These are phyloP conservation scores for Syrmaticus mikado DNA, from an alignment of 2,113 vertebrate genomes.

Conservation along the genomic window DNA sequence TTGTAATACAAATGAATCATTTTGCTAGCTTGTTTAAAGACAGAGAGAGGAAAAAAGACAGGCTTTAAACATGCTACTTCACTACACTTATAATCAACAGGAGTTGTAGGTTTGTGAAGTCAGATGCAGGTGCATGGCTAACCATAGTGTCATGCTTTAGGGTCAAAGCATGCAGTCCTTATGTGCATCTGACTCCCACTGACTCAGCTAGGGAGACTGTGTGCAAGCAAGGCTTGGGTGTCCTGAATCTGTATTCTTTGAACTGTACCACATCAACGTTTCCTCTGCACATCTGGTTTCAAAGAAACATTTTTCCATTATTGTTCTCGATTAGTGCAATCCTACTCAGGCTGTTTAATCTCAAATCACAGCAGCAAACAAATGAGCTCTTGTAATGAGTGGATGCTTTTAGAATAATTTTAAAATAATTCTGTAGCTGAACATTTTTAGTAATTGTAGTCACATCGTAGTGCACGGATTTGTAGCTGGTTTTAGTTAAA, in stretches of 20 bases:
- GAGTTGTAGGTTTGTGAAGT: neutral
- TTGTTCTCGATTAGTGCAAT: neutral
- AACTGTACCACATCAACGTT: neutral
- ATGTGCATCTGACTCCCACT: rapidly evolving
- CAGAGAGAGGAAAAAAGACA: neutral
- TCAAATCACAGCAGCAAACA: neutral
- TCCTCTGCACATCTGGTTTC: neutral
- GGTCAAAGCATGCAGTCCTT: neutral
- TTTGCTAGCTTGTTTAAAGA: slow-evolving; percentile 30
- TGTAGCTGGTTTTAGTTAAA: neutral
- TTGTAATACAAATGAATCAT: neutral
- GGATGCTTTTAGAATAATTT: neutral
- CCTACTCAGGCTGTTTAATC: neutral
- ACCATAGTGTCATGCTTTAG: neutral
- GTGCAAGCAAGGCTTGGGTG: neutral
- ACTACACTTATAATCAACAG: neutral
- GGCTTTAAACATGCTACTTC: slow-evolving; percentile 21
- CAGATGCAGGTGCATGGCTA: neutral
- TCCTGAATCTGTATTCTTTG: neutral
- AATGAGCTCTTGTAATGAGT: neutral
- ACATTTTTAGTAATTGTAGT: neutral
- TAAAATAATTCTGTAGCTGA: neutral
- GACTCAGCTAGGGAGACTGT: neutral
- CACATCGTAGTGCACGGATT: neutral
- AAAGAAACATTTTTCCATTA: neutral